Conservation (phyloP, 37 sponge, comb jelly and placozoan species). For the Haliclona indistincta region DNA sequence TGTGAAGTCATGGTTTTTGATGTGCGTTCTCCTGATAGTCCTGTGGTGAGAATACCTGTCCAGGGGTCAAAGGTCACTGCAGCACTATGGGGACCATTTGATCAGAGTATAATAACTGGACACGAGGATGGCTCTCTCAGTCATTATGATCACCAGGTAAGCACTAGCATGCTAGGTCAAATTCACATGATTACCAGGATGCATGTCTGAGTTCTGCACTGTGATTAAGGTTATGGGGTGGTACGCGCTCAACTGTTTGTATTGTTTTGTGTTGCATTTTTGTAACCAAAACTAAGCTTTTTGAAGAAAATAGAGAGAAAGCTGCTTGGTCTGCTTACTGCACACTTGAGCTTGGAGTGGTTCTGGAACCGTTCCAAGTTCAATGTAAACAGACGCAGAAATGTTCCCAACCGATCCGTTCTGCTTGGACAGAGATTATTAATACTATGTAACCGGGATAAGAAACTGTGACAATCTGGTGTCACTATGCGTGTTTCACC, state of each 20-base stretch:
- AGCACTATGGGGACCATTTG: constrained; percentile 92
- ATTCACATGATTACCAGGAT: background rate
- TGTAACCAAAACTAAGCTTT: too few species aligned
- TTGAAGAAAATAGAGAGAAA: too few species aligned
- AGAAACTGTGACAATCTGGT: too few species aligned
- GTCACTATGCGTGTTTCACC: too few species aligned
- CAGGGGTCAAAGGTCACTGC: constrained; percentile 70
- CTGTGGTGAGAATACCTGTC: constrained; percentile 5
- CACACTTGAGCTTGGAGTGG: too few species aligned
- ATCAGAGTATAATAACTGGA: constrained; percentile 85
- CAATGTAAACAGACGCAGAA: too few species aligned
- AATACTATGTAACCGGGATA: too few species aligned
- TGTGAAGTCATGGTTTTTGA: constrained; percentile 86
- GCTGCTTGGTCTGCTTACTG: too few species aligned
- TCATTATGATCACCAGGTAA: constrained; percentile 60
- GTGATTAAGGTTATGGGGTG: background rate
- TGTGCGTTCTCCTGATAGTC: constrained; percentile 25
- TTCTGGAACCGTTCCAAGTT: too few species aligned
- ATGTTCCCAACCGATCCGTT: too few species aligned
- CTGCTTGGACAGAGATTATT: too few species aligned
- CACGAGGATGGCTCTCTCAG: constrained; percentile 85
- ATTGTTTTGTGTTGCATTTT: background rate
- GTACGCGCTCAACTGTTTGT: background rate
- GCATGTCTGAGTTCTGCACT: constrained; percentile 1
- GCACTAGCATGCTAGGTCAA: background rate